These are phyloP conservation scores for Coilia nasus DNA, from an alignment of 2,797 vertebrate species.

Conservation along the genomic window DNA sequence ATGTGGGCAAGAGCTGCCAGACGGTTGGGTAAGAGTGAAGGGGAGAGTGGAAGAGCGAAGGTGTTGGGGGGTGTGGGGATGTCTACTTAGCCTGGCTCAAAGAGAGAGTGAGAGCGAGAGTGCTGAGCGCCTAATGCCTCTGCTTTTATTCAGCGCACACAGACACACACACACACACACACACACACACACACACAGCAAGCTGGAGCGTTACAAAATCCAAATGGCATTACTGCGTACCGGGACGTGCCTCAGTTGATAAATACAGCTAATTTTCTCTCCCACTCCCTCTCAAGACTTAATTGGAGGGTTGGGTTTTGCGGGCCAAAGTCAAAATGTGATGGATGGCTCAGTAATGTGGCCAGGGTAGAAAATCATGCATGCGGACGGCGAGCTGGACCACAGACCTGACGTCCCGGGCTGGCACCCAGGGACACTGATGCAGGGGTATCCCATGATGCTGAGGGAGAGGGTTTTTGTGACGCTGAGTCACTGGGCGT, in stretches of 20 bases:
- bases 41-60: conserved; percentile 29
- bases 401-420: not conserved
- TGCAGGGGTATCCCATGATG: conserved; percentile 11
- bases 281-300: not conserved
- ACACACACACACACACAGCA: not conserved
- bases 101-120: not conserved
- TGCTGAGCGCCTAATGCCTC: not conserved
- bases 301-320: not conserved
- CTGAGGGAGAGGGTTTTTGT: conserved; percentile 23
- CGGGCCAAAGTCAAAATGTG: conserved; percentile 9
- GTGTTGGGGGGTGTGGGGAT: not conserved
- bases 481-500: conserved; percentile 4
- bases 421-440: not conserved
- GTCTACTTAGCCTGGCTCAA: not conserved
- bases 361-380: not conserved
- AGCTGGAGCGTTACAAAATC: not conserved
- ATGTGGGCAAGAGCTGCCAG: not conserved
- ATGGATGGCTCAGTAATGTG: not conserved
- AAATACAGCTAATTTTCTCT: not conserved
- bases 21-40: not conserved
- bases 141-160: not conserved
- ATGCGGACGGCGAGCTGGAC: not conserved
- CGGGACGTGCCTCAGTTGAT: not conserved
- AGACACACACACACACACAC: not conserved
- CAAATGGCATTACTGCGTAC: not conserved